These are phyloP conservation scores for Austrofundulus limnaeus DNA, from an alignment of 2,113 vertebrate species.

Conservation along the genomic window DNA sequence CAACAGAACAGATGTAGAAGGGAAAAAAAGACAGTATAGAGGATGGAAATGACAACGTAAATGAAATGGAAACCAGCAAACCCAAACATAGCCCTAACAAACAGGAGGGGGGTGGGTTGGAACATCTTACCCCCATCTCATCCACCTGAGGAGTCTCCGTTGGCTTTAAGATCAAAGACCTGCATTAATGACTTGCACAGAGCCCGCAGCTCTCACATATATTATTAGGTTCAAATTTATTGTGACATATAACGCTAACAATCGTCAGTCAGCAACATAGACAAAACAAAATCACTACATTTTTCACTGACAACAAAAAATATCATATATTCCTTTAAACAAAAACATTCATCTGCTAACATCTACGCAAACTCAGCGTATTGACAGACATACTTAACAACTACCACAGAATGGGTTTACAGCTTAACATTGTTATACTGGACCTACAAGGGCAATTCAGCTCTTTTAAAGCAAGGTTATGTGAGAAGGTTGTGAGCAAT, in stretches of 20 bases:
- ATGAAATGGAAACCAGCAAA: conserved; percentile 60
- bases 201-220: conserved; percentile 50
- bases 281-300: conserved; percentile 66
- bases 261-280: conserved; percentile 50
- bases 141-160: conserved; percentile 97
- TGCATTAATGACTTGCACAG: conserved; percentile 77
- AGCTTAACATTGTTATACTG: conserved; percentile 51
- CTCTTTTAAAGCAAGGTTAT: not conserved
- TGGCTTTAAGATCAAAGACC: conserved; percentile 94
- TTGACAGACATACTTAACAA: conserved; percentile 47
- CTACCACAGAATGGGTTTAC: conserved; percentile 50
- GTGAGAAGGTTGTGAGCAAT: not conserved
- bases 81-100: conserved; percentile 84
- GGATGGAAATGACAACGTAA: conserved; percentile 31
- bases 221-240: conserved; percentile 35
- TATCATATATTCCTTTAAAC: conserved; percentile 36
- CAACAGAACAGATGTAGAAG: conserved; percentile 72
- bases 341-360: conserved; percentile 50
- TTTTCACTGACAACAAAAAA: conserved; percentile 51
- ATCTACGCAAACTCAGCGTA: conserved; percentile 18
- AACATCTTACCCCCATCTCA: conserved; percentile 96
- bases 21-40: conserved; percentile 26
- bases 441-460: conserved; percentile 14
- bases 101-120: conserved; percentile 57
- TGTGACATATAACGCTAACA: conserved; percentile 35